Conservation (phyloP, 2,888 invertebrate genomes). For the Nasonia oneida region DNA sequence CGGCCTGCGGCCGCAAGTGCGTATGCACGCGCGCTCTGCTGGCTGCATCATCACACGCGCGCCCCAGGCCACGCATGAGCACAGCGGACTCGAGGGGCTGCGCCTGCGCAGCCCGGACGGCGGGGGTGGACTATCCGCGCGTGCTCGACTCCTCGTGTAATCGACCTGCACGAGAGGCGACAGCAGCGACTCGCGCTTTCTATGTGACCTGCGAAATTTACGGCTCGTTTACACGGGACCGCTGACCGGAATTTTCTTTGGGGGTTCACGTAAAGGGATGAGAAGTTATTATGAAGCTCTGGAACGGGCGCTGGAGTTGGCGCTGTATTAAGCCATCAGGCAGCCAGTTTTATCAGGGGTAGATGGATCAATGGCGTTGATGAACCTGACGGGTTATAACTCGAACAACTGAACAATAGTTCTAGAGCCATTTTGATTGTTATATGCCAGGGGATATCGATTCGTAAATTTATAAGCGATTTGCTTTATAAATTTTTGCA, state of each 20-base stretch:
- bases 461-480: no score
- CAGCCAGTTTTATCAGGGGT: no score
- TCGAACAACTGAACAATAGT: no score
- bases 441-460: no score
- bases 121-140: background rate
- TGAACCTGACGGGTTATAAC: no score
- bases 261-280: background rate
- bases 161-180: background rate
- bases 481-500: no score
- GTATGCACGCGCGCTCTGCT: background rate
- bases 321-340: no score
- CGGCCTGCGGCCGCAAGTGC: background rate
- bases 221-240: constrained; percentile 30
- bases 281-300: no score
- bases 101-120: background rate
- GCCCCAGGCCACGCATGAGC: constrained; percentile 37
- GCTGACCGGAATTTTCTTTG: background rate
- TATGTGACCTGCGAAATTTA: background rate
- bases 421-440: no score
- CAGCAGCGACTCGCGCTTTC: background rate
- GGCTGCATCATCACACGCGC: background rate
- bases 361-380: no score
- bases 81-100: background rate
- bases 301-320: no score
- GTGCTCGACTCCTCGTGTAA: background rate